Conservation (phyloP, 2,113 vertebrate species). For the Centrocercus urophasianus region DNA sequence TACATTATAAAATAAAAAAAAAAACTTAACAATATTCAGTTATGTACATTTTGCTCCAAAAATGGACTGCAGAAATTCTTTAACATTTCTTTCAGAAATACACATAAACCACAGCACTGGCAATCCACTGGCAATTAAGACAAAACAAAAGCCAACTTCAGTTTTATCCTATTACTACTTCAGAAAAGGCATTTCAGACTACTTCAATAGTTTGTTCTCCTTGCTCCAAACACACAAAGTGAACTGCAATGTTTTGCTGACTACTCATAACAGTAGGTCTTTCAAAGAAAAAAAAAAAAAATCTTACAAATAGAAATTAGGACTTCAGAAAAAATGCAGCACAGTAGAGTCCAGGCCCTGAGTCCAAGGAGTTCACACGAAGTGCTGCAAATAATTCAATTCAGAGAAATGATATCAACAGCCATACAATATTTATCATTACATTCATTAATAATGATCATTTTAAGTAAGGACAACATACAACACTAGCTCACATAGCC, state of each 20-base stretch:
- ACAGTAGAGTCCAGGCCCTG: background rate
- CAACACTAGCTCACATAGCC: background rate
- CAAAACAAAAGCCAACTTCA: background rate
- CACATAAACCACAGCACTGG: conserved; percentile 29
- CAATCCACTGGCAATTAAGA: background rate
- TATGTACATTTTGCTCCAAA: conserved; percentile 47
- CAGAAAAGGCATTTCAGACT: background rate
- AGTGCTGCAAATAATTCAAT: conserved; percentile 2
- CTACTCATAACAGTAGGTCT: background rate
- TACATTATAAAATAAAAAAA: conserved; percentile 24
- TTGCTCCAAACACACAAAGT: background rate
- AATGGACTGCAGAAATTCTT: background rate
- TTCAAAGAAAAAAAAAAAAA: background rate
- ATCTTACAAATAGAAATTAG: background rate
- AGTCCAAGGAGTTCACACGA: background rate
- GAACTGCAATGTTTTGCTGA: background rate
- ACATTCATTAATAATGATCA: background rate
- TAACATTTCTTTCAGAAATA: conserved; percentile 57
- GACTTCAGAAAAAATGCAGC: background rate
- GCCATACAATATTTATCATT: background rate
- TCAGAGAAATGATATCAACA: background rate
- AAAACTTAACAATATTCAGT: background rate
- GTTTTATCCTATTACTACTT: background rate
- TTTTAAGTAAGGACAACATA: background rate
- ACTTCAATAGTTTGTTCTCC: background rate